These are phyloP conservation scores for Turritopsis dohrnii DNA, from an alignment of 30 jellyfish, hydroid and myxozoan genomes.

Conservation along the genomic window DNA sequence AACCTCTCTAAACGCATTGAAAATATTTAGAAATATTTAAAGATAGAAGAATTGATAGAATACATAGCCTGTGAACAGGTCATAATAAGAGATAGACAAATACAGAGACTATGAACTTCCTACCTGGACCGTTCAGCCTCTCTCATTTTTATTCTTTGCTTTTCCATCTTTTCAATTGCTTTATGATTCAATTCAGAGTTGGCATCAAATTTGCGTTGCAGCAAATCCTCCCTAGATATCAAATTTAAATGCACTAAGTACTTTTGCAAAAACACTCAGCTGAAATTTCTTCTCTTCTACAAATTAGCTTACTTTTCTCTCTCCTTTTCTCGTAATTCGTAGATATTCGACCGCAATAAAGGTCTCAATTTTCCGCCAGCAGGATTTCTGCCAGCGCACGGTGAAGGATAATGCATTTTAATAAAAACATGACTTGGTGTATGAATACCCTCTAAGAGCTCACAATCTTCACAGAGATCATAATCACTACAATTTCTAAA, in stretches of 20 bases:
- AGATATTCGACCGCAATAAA: slow-evolving; percentile 53
- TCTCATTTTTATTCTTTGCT: slow-evolving; percentile 16
- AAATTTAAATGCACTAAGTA: too few relatives aligned
- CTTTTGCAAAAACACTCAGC: too few relatives aligned
- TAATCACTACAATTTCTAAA: slow-evolving; percentile 82
- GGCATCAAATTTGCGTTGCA: slow-evolving; percentile 28
- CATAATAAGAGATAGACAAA: not conserved
- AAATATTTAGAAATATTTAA: too few relatives aligned
- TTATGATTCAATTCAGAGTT: slow-evolving; percentile 26
- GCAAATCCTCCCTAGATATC: slow-evolving; percentile 27
- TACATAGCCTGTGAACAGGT: not conserved
- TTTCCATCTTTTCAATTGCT: slow-evolving; percentile 3
- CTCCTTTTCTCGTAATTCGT: slow-evolving; percentile 37
- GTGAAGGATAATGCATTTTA: slow-evolving; percentile 62
- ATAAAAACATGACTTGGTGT: slow-evolving; percentile 73
- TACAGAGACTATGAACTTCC: not conserved
- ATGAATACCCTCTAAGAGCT: slow-evolving; percentile 63
- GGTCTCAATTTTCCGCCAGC: slow-evolving; percentile 55
- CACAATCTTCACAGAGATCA: slow-evolving; percentile 84
- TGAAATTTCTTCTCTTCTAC: too few relatives aligned
- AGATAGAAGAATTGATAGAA: not conserved
- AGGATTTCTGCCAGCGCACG: slow-evolving; percentile 62
- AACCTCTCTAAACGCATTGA: slow-evolving; percentile 11
- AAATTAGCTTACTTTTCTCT: slow-evolving; percentile 30
- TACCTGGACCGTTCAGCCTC: slow-evolving; percentile 27